These are phyloP conservation scores for Sylvilagus bachmani DNA, from an alignment of 2,113 vertebrate genomes.

Conservation along the genomic window DNA sequence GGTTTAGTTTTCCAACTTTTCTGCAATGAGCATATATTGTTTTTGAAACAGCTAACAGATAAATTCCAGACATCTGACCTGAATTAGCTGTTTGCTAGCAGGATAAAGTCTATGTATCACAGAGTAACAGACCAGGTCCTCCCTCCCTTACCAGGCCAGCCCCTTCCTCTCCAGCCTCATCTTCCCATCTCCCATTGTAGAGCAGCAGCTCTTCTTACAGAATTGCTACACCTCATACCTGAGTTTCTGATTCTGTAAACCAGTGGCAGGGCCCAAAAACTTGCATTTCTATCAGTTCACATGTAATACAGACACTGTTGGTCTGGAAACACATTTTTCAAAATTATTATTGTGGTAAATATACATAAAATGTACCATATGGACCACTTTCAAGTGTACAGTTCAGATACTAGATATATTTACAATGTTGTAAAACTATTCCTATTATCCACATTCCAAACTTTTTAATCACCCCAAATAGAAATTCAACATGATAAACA, in stretches of 20 bases:
- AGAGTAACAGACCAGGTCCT: neutral
- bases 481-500: neutral
- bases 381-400: neutral
- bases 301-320: neutral
- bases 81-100: neutral
- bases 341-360: neutral
- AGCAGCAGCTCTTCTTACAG: neutral
- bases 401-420: neutral
- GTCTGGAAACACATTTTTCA: neutral
- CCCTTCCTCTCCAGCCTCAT: neutral
- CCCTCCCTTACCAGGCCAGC: neutral
- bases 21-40: neutral
- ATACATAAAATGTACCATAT: neutral
- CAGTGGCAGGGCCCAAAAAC: neutral
- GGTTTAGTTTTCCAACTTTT: conserved; percentile 29
- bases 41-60: conserved; percentile 6
- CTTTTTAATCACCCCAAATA: neutral
- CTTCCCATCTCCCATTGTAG: neutral
- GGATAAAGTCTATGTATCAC: neutral
- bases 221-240: neutral
- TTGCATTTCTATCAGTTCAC: neutral
- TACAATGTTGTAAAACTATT: neutral
- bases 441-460: neutral
- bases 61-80: neutral
- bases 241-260: neutral